A percentile compares a stretch with the other conserved stretches of the same genome.
Conservation (phyloP, 2,888 invertebrate species). For the Hydrotaea diabolus region DNA sequence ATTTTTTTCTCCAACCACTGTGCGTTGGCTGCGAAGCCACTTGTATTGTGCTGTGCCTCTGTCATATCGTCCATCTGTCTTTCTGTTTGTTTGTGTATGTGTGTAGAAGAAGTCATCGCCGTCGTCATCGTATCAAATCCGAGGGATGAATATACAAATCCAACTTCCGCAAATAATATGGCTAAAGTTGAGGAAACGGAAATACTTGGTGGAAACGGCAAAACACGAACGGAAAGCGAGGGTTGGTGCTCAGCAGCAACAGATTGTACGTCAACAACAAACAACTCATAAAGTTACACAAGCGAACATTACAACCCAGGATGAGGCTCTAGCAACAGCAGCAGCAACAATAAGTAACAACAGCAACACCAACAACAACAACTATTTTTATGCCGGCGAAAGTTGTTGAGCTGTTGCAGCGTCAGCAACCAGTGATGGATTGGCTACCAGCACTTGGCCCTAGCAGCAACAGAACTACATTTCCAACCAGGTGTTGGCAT, state of each 20-base stretch:
- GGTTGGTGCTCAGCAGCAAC: slow-evolving; percentile 45
- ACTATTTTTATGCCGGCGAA: background rate
- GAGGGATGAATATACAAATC: slow-evolving; percentile 69
- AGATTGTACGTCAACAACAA: slow-evolving; percentile 28
- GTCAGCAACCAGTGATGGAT: background rate
- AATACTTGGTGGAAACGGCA: slow-evolving; percentile 52
- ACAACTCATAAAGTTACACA: slow-evolving; percentile 39
- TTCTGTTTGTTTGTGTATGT: background rate
- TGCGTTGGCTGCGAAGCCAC: background rate
- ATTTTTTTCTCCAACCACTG: no score
- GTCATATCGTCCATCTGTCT: no score
- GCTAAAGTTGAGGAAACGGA: slow-evolving; percentile 48
- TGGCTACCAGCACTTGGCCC: slow-evolving; percentile 8
- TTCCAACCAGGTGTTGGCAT: slow-evolving; percentile 16
- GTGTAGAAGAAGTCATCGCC: slow-evolving; percentile 37
- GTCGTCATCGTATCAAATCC: slow-evolving; percentile 76
- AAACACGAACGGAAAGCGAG: slow-evolving; percentile 56
- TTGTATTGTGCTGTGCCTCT: slow-evolving; percentile 16
- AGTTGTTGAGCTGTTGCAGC: background rate
- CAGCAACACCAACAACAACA: background rate
- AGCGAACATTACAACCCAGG: slow-evolving; percentile 15
- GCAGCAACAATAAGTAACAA: background rate
- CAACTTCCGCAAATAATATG: slow-evolving; percentile 69
- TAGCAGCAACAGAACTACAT: background rate
- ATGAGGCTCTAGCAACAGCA: background rate